Base-by-base conservation (phyloP, 2,113 vertebrate genomes). In the Engraulis encrasicolus region DNA sequence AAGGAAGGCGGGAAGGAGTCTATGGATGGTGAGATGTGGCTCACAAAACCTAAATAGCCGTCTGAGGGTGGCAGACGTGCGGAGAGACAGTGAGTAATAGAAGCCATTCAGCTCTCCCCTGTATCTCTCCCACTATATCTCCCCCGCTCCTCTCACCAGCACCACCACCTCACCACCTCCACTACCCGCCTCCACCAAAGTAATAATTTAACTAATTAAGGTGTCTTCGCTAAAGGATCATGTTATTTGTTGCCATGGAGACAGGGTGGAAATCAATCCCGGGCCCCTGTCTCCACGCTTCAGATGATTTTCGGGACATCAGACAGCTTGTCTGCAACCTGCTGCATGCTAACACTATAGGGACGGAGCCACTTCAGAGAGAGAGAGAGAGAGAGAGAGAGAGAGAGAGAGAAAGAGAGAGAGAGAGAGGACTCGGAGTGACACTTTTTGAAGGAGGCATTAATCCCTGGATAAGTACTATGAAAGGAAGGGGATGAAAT, bases 201-300 rank as follows among this genome's bases (percentile, higher is more conserved):
- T 92, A 89, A 92, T 93, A 92, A 93, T 94, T 95, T 93, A 93
- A 91, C 93, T 94, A 94, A 95, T 94, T 93, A 94, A 93, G 91
- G 94, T 94, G 93, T 93, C 92, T 94, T 93, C 92, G 90, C 88
- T 90, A 93, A 92, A 92, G 92, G 91, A 93, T 94, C 92, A 91
- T 90, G 90, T 94, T 92, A 95, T 95, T 93, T 93, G 94, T 94
- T 95, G 89, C 93, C 90, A 95, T 94, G 89, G 94, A 79, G 89
- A 94, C 90, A 2, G 91, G 83, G 91, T 82, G 88, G 90, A 92
- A 94, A 92, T 93, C 92, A 92, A 93, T 91, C 89, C 89, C 17
- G 31, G 81, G 88, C 89, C n/a, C n/a, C 86, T 86, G 85, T 89
- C 90, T 85, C 87, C 82, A 89, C 82, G 88, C 81, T 87, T 81